Evolutionary conservation across 1,140 invertebrate species (phyloP).

Genomic region (Medauroidea extradentata): DNA sequence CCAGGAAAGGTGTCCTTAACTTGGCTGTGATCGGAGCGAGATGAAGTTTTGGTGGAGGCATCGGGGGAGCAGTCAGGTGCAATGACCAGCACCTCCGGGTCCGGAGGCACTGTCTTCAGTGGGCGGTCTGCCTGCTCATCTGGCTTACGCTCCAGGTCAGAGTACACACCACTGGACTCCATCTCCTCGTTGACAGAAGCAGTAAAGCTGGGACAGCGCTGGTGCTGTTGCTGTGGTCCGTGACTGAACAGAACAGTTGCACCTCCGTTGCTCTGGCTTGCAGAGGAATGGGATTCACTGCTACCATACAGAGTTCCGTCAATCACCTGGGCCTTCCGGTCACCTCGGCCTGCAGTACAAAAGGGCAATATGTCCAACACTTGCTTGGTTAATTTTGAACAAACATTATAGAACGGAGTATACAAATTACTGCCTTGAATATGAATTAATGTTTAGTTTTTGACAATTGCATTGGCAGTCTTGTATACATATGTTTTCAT

Average conservation of each 20-base stretch:
- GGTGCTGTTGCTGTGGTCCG: slow-evolving; percentile 27
- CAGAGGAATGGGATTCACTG: slow-evolving; percentile 26
- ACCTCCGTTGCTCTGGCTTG: not conserved
- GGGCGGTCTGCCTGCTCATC: slow-evolving; percentile 11
- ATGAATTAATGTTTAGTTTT: too few relatives aligned
- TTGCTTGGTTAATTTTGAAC: too few relatives aligned
- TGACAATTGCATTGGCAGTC: too few relatives aligned
- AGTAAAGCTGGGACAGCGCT: slow-evolving; percentile 44
- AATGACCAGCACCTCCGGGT: too few relatives aligned
- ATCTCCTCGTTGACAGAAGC: slow-evolving; percentile 58
- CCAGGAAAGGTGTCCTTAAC: not conserved
- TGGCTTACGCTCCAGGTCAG: slow-evolving; percentile 66
- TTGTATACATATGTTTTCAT: too few relatives aligned
- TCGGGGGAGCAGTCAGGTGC: not conserved
- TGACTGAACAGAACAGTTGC: not conserved
- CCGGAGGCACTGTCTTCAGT: not conserved
- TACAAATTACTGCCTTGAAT: too few relatives aligned
- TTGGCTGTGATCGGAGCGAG: slow-evolving; percentile 33
- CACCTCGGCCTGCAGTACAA: not conserved
- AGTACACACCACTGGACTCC: slow-evolving; percentile 82
- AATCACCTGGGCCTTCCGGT: slow-evolving; percentile 66
- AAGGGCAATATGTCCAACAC: too few relatives aligned
- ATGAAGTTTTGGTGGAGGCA: slow-evolving; percentile 25
- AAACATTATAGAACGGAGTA: too few relatives aligned
- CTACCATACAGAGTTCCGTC: slow-evolving; percentile 76